phyloP scores from a whole-genome alignment of 1,140 invertebrate species.

The Drosophila tristis region DNA sequence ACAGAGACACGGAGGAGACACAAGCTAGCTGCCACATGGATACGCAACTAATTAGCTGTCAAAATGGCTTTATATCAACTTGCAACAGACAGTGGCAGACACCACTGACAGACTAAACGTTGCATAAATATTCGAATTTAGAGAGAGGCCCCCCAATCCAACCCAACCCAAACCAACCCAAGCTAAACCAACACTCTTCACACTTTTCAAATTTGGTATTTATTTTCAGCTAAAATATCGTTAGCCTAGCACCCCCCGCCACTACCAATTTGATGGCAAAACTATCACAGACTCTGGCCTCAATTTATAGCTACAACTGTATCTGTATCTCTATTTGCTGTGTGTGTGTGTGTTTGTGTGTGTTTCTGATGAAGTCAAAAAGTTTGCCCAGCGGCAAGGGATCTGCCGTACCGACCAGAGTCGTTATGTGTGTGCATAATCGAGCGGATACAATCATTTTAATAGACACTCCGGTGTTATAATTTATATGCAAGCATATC shows the following conservation, averaged over 20 bases:
- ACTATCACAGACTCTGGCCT: constrained; percentile 26
- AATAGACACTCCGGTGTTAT: constrained; percentile 83
- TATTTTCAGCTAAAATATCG: constrained; percentile 15
- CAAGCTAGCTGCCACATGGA: constrained; percentile 18
- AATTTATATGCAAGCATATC: constrained; percentile 80
- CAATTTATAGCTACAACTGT: constrained; percentile 23
- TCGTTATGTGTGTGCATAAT: constrained; percentile 71
- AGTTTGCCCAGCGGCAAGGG: constrained; percentile 45
- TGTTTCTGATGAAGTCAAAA: constrained; percentile 55
- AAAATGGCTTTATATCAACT: constrained; percentile 75
- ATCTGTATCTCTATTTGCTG: constrained; percentile 30
- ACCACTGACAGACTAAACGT: background rate
- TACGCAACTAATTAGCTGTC: constrained; percentile 79
- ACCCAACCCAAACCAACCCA: too few relatives aligned
- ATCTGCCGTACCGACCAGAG: background rate
- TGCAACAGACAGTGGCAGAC: constrained; percentile 34
- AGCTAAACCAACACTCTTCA: too few relatives aligned
- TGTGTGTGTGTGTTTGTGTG: constrained; percentile 16
- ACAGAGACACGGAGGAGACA: constrained; percentile 8
- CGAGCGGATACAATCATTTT: constrained; percentile 84
- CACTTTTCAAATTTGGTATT: background rate
- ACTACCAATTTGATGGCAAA: background rate
- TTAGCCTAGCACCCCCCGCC: too few relatives aligned
- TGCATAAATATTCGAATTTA: constrained; percentile 4
- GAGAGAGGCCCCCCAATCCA: background rate